Evolutionary conservation across 2,888 invertebrate genomes (phyloP), one percentile per base, ranked within the genome.

Genomic region (Trilocha varians): DNA sequence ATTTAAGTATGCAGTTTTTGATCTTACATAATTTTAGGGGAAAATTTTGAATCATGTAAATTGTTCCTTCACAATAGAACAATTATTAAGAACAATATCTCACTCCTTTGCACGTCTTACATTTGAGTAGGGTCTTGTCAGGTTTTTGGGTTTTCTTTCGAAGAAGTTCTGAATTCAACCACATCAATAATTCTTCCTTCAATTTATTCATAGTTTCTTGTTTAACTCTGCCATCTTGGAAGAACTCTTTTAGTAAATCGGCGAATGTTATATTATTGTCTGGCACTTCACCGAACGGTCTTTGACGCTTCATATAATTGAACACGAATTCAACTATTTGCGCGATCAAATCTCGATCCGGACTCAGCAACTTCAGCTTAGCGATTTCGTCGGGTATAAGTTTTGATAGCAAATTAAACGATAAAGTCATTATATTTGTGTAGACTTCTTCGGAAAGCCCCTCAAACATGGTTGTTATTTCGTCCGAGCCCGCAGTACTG

Each of bases 311-410:
- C 65, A 86, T 59, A 40, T 78, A 85, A 40, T 80, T 73, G 34
- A 82, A 83, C 2, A 85, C 77, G 42, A 82, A 85, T 13, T 74
- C 65, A 0, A 86, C 82, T 1, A 83, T 62, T 59, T 82, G 79
- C 0, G 72, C 68, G 8, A 85, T 70, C 33, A 84, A 55, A 48
- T 87, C 85, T 48, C 79, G 71, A 11, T 85, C 82, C 0, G 82
- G 79, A 38, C 71, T 80, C 16, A 87, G 48, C 0, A 83, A 50
- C 13, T 67, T 63, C 1, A 87, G 48, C 32, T 62, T 65, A 0
- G 78, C 74, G 5, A 84, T 75, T 3, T 84, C 80, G 14, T 61
- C 66, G 0, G 83, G 83, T 0, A 84, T 13, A 1, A 85, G 42
- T 40, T 67, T 64, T 0, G 77, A 73, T 0, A 85, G 43, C 0